phyloP scores from a whole-genome alignment of 2,888 invertebrate genomes.

The Troides oblongomaculatus region DNA sequence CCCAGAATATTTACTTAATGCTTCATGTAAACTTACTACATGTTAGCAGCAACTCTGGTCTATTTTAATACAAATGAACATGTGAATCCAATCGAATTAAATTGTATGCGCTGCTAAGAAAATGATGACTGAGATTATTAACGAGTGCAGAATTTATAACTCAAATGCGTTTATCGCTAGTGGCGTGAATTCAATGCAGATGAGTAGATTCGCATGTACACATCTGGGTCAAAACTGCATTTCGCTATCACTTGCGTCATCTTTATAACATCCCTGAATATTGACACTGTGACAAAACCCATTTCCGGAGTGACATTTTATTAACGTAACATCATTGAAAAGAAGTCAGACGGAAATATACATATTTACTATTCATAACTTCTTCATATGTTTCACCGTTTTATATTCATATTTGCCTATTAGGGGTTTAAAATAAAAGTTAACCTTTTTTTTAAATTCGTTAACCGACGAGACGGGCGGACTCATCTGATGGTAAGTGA shows the following conservation, averaged over 20 bases:
- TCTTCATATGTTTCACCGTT: too few species aligned
- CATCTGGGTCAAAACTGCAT: slow-evolving; percentile 25
- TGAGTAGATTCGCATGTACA: slow-evolving; percentile 14
- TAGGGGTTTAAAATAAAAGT: too few species aligned
- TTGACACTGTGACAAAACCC: slow-evolving; percentile 14
- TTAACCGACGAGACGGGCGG: too few species aligned
- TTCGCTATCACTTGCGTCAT: slow-evolving; percentile 12
- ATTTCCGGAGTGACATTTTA: slow-evolving; percentile 23
- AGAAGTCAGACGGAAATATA: background rate
- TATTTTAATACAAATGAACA: slow-evolving; percentile 16
- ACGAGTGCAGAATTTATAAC: slow-evolving; percentile 21
- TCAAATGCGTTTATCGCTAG: slow-evolving; percentile 14
- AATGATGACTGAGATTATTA: slow-evolving; percentile 13
- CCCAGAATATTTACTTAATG: slow-evolving; percentile 9
- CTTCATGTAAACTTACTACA: background rate
- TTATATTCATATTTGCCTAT: too few species aligned
- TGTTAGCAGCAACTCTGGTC: background rate
- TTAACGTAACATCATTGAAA: slow-evolving; percentile 6
- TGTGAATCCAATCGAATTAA: slow-evolving; percentile 13
- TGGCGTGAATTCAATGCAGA: slow-evolving; percentile 17
- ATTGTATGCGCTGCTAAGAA: slow-evolving; percentile 10
- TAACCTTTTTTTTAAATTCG: too few species aligned
- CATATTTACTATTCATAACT: too few species aligned
- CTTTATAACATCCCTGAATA: slow-evolving; percentile 12
- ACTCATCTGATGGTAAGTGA: too few species aligned